These are phyloP conservation scores for Melospiza georgiana DNA, from an alignment of 2,113 vertebrate species.

Conservation along the genomic window DNA sequence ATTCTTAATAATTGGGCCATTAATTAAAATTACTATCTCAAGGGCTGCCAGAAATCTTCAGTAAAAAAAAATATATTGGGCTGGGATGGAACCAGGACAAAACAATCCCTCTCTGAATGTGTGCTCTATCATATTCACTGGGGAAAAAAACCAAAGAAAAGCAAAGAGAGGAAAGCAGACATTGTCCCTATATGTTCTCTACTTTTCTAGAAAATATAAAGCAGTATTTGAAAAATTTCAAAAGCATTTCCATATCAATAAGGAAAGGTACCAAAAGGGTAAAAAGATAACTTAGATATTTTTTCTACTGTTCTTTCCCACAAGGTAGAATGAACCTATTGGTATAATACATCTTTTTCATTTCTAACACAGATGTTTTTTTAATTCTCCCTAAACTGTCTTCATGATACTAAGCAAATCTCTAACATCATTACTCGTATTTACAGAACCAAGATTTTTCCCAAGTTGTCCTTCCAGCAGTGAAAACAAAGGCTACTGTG, in stretches of 20 bases:
- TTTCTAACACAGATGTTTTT: background rate
- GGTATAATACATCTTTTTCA: background rate
- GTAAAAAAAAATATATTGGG: background rate
- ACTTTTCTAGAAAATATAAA: background rate
- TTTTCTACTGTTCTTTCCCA: background rate
- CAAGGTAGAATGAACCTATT: background rate
- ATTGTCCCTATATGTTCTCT: background rate
- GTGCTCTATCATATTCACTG: background rate
- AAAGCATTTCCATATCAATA: background rate
- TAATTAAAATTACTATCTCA: constrained; percentile 19
- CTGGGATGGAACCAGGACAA: background rate
- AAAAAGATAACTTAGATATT: background rate
- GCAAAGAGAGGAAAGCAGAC: background rate
- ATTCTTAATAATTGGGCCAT: constrained; percentile 4
- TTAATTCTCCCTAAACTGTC: background rate
- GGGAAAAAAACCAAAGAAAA: background rate
- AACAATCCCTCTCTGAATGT: background rate
- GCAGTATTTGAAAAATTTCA: background rate
- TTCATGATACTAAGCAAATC: background rate
- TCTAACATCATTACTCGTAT: background rate
- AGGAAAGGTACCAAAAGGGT: background rate
- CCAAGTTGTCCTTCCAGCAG: background rate
- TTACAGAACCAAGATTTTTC: background rate
- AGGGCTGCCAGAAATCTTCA: background rate
- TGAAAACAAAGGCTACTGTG: background rate